phyloP scores from a whole-genome alignment of 2,888 invertebrate species.

The Fragum fragum region DNA sequence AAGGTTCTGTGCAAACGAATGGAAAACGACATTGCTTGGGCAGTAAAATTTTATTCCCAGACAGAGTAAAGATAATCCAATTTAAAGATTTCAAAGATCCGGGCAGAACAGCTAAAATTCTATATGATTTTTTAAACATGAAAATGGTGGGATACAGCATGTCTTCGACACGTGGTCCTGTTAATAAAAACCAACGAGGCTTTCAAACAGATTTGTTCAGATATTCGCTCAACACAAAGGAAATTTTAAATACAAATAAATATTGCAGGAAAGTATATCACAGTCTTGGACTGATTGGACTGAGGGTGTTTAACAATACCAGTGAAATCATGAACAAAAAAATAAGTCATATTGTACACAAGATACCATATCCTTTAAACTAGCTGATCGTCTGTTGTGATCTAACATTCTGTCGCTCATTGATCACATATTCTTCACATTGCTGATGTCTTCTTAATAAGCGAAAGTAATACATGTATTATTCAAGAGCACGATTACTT shows the following conservation, averaged over 20 bases:
- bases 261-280: not conserved
- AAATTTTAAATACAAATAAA: not conserved
- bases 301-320: not conserved
- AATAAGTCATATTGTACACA: too few species aligned
- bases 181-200: not conserved
- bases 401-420: too few species aligned
- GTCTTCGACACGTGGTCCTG: not conserved
- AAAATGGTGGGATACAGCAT: not conserved
- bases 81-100: conserved; percentile 43
- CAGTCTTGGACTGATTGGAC: not conserved
- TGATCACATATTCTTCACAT: too few species aligned
- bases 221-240: not conserved
- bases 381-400: too few species aligned
- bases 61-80: conserved; percentile 29
- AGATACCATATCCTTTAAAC: too few species aligned
- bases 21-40: not conserved
- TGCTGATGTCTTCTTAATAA: too few species aligned
- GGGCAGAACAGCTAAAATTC: conserved; percentile 5
- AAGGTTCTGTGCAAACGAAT: not conserved
- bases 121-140: conserved; percentile 37
- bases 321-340: not conserved
- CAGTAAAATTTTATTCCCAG: conserved; percentile 4
- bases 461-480: too few species aligned
- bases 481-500: too few species aligned
- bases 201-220: conserved; percentile 6